phyloP scores from a whole-genome alignment of 1,140 invertebrate genomes.

The Teleogryllus occipitalis region DNA sequence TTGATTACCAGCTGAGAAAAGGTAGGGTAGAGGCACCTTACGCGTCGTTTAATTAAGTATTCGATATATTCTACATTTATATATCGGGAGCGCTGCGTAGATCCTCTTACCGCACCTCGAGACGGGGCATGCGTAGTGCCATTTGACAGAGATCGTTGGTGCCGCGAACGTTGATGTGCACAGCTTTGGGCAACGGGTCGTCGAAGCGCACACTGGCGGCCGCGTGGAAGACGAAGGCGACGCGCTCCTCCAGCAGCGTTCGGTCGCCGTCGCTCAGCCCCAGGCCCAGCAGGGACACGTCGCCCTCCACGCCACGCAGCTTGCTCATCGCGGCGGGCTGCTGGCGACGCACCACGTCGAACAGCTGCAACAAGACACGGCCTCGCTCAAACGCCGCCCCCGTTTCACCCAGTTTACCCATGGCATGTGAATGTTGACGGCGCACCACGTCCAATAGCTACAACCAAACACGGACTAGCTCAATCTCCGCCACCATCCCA shows the following conservation, averaged over 20 bases:
- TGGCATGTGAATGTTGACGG: too few species aligned
- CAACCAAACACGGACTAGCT: too few species aligned
- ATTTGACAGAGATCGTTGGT: conserved; percentile 24
- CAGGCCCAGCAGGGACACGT: conserved; percentile 43
- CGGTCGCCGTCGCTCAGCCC: conserved; percentile 43
- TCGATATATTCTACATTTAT: neutral
- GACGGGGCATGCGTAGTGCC: conserved; percentile 32
- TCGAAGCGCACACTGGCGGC: conserved; percentile 46
- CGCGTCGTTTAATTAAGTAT: too few species aligned
- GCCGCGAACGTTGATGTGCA: conserved; percentile 25
- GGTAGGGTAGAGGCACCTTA: too few species aligned
- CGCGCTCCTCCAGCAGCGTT: conserved; percentile 37
- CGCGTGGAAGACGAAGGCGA: conserved; percentile 54
- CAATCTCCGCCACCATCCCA: too few species aligned
- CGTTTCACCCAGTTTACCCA: too few species aligned
- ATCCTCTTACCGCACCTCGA: conserved; percentile 24
- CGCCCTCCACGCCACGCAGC: conserved; percentile 34
- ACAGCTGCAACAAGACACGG: conserved; percentile 39
- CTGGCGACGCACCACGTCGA: conserved; percentile 44
- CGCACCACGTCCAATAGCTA: too few species aligned
- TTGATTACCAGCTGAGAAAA: too few species aligned
- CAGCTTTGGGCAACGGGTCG: conserved; percentile 24
- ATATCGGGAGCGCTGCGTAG: neutral
- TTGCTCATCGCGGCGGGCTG: neutral
- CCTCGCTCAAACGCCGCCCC: too few species aligned